These are phyloP conservation scores for Malurus elegans DNA, from an alignment of 2,113 vertebrate genomes.

Conservation along the genomic window DNA sequence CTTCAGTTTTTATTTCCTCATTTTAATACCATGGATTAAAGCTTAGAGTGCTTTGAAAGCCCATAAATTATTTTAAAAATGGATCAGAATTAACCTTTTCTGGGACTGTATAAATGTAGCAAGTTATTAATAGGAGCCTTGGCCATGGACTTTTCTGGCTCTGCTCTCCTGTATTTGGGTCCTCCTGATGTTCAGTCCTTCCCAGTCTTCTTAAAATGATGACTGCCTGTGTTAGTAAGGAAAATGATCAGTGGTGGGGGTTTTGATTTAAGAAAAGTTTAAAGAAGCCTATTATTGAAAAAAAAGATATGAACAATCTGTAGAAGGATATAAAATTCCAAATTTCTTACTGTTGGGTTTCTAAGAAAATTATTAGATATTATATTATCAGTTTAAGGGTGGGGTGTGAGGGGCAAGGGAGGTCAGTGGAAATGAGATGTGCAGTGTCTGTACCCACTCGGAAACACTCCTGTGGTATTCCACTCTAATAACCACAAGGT, in stretches of 20 bases:
- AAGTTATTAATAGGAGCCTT: background rate
- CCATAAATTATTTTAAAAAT: background rate
- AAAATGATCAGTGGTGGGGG: background rate
- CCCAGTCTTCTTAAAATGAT: background rate
- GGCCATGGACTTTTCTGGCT: background rate
- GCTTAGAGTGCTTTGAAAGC: background rate
- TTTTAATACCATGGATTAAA: background rate
- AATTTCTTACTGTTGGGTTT: background rate
- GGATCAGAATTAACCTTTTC: background rate
- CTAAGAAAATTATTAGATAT: accelerated
- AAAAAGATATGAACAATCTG: accelerated
- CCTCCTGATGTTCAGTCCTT: background rate
- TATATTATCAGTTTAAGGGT: background rate
- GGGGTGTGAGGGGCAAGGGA: background rate
- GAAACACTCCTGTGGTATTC: background rate
- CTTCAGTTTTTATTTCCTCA: constrained; percentile 33
- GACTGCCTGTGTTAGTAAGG: background rate
- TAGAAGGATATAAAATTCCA: background rate
- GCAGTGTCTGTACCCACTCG: background rate
- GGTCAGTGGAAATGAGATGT: background rate
- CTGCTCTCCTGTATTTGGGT: background rate
- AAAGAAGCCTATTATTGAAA: background rate
- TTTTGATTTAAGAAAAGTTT: background rate
- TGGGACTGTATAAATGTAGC: background rate
- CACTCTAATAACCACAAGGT: background rate